Conservation (phyloP, 1,140 invertebrate species). For the Melanaphis sacchari region DNA sequence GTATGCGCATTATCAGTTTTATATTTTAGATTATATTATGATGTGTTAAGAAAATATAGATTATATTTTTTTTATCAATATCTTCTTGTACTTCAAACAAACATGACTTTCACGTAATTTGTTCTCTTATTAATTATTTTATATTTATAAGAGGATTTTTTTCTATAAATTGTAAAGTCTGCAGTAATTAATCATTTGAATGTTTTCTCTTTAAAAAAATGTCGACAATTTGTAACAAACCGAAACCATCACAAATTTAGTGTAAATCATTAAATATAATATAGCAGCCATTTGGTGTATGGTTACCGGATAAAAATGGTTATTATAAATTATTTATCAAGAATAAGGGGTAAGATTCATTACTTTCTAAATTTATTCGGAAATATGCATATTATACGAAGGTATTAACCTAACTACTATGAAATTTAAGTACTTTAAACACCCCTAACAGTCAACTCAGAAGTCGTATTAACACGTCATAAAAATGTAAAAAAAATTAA, state of each 20-base stretch:
- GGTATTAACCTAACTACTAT: neutral
- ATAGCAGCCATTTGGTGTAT: neutral
- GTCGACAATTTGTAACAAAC: neutral
- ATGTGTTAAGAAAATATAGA: neutral
- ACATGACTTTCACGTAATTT: neutral
- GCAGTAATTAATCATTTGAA: neutral
- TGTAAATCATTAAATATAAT: neutral
- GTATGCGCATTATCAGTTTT: neutral
- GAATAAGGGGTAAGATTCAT: neutral
- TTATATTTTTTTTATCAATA: neutral
- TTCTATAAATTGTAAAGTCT: neutral
- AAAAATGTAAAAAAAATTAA: neutral
- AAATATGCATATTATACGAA: neutral
- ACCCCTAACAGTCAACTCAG: neutral
- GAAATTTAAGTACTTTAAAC: neutral
- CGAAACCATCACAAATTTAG: neutral
- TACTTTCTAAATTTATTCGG: neutral
- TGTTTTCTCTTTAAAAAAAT: neutral
- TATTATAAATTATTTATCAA: neutral
- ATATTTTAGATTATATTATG: neutral
- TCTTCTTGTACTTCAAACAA: neutral
- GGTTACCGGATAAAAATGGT: neutral
- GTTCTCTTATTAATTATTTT: neutral
- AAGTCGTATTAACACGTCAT: neutral
- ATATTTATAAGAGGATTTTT: neutral